These are phyloP conservation scores for Pseudotriccus pelzelni DNA, from an alignment of 2,797 vertebrate species.

Conservation along the genomic window DNA sequence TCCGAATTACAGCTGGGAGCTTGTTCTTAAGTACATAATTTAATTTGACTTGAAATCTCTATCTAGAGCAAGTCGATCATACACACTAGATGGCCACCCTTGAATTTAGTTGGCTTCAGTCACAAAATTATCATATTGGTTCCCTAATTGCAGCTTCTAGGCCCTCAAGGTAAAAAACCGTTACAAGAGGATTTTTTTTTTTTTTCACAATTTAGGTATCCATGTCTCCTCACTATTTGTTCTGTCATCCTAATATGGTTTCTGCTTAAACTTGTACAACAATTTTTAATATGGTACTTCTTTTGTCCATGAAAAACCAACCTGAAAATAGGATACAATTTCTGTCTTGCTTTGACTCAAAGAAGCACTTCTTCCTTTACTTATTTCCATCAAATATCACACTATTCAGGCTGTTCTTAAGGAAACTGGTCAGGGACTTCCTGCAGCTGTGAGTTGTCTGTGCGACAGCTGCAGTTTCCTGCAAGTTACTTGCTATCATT, in stretches of 20 bases:
- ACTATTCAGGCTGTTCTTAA: neutral
- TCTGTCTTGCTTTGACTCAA: neutral
- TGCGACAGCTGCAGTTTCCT: neutral
- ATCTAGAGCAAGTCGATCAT: neutral
- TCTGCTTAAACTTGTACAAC: neutral
- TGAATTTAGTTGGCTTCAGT: neutral
- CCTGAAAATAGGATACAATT: neutral
- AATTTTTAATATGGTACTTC: neutral
- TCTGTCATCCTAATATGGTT: accelerated
- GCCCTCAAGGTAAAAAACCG: neutral
- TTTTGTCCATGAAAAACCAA: neutral
- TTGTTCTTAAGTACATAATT: neutral
- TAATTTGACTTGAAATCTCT: neutral
- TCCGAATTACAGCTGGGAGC: neutral
- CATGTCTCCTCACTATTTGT: neutral
- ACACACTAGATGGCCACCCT: neutral
- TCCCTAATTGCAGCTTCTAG: neutral
- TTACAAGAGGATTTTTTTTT: neutral
- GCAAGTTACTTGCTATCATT: neutral
- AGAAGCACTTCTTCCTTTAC: neutral
- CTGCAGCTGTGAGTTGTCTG: neutral
- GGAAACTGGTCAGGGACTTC: accelerated
- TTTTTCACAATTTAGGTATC: neutral
- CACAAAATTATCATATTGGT: neutral
- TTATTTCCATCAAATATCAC: neutral